Evolutionary conservation across 1,140 invertebrate species (phyloP).

Genomic region (Apis dorsata): DNA sequence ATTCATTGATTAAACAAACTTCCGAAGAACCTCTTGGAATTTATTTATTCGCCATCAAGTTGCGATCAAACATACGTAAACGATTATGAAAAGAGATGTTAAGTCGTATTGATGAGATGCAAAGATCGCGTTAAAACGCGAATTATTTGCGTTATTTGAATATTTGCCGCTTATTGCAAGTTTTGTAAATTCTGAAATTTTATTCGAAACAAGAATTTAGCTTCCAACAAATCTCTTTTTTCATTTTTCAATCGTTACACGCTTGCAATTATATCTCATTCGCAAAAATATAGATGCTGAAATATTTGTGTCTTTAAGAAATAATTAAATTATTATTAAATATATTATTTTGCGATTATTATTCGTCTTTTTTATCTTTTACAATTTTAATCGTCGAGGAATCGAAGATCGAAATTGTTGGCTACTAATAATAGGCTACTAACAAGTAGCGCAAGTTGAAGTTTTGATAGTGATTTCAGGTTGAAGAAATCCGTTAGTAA

Average conservation of each 20-base stretch:
- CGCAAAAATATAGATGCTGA: no score
- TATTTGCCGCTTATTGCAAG: no score
- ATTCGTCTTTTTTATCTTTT: neutral
- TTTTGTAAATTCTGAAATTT: no score
- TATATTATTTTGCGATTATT: neutral
- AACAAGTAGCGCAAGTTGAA: neutral
- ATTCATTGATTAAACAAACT: neutral
- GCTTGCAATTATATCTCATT: no score
- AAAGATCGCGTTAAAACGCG: neutral
- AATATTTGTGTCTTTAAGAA: no score
- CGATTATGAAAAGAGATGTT: neutral
- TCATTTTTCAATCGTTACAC: no score
- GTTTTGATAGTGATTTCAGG: slow-evolving; percentile 33
- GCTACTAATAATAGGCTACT: neutral
- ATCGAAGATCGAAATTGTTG: neutral
- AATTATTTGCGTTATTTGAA: neutral
- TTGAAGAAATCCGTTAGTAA: slow-evolving; percentile 15
- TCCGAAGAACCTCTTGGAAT: neutral
- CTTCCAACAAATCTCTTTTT: no score
- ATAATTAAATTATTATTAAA: neutral
- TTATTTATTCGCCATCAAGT: neutral
- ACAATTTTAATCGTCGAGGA: neutral
- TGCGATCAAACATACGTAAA: neutral
- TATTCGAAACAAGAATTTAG: no score
- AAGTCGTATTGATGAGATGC: neutral